Evolutionary conservation across 2,797 vertebrate species (phyloP), one percentile per base, ranked within the genome.

Genomic region (Carduelis carduelis): DNA sequence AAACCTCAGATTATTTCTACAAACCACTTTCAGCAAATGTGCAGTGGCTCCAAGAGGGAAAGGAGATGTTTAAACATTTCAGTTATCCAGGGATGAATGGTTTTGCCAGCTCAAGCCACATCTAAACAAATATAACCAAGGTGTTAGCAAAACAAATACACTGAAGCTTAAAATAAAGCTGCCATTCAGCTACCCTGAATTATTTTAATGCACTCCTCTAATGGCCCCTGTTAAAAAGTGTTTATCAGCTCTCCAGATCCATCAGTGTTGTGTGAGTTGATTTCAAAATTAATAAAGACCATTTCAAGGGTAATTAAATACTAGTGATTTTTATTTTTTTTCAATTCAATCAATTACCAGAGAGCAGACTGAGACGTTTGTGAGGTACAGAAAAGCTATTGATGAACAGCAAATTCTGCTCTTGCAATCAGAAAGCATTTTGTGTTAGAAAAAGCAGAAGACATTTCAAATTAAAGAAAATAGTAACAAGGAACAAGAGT

Each of bases 281-380:
- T 93, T 95, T 96, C 94, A 97, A 93, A 96, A 95, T 97, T 97
- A 97, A 96, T 97, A 97, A 94, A 91, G 87, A 90, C 59, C 86
- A 89, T 97, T 97, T 96, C 96, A 97, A 97, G 97, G 95, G 88
- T 96, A 96, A 97, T 97, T 97, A 97, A 93, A 72, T 96, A 83
- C 83, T 93, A 96, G 90, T 91, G 96, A 96, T 96, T 96, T 96
- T 82, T 83, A 47, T 65, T 93, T 91, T 89, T 86, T 79, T 76
- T 23, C 96, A 93, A 91, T 97, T 52, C 53, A 87, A 89, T 96
- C 96, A 95, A 97, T 97, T 94, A 64, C 84, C 61, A 76, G 74
- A 76, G 78, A 83, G 44, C 81, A 96, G 90, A 80, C 39, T 6
- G 17, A 96, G 81, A 87, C 50, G 81, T 87, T 80, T 94, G 83